These are phyloP conservation scores for Cotesia typhae DNA, from an alignment of 1,140 invertebrate species.

Conservation along the genomic window DNA sequence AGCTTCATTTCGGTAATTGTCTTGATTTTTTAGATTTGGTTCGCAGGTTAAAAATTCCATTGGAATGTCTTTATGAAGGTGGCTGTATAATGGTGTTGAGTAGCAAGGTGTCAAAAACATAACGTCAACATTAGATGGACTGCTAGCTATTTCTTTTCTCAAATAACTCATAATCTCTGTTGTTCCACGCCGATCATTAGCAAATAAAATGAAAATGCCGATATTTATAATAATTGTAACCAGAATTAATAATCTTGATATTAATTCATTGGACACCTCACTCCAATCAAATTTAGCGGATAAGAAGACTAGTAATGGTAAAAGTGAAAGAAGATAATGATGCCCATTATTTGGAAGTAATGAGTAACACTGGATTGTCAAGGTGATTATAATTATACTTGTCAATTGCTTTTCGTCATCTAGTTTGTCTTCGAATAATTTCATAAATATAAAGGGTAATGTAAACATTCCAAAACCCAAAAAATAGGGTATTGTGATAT, in stretches of 20 bases:
- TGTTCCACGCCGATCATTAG: constrained; percentile 83
- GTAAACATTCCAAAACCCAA: constrained; percentile 75
- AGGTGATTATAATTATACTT: constrained; percentile 66
- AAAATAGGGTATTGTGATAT: constrained; percentile 74
- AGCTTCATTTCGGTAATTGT: constrained; percentile 79
- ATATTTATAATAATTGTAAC: constrained; percentile 66
- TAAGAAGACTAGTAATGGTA: constrained; percentile 81
- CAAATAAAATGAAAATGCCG: constrained; percentile 75
- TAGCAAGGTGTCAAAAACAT: constrained; percentile 96
- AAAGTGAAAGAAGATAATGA: constrained; percentile 84
- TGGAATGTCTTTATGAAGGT: constrained; percentile 82
- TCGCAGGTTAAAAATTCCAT: constrained; percentile 88
- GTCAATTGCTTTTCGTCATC: constrained; percentile 64
- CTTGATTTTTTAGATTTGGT: constrained; percentile 75
- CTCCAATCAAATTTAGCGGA: constrained; percentile 19
- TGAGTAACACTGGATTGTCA: constrained; percentile 72
- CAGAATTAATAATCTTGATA: constrained; percentile 40
- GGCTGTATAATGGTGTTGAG: constrained; percentile 89
- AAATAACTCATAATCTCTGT: constrained; percentile 79
- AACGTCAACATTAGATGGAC: constrained; percentile 68
- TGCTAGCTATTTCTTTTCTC: constrained; percentile 63
- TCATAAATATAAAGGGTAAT: constrained; percentile 68
- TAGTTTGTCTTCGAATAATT: constrained; percentile 55
- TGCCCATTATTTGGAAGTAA: constrained; percentile 94
- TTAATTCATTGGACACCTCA: constrained; percentile 19